Conservation (phyloP, 92 coral and sea anemone genomes). For the Porites evermanni region DNA sequence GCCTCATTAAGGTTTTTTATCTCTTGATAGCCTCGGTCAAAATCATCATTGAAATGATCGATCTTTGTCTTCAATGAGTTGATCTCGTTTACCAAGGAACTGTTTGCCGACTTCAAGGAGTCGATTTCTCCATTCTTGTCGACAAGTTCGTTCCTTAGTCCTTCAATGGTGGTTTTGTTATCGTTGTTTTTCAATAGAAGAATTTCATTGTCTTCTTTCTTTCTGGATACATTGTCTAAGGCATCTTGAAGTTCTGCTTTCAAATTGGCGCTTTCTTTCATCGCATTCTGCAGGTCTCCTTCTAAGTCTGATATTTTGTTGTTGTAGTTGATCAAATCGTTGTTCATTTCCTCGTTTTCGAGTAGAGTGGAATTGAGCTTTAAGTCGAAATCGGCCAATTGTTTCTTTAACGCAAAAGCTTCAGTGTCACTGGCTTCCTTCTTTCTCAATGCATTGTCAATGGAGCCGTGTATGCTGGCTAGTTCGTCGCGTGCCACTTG, state of each 20-base stretch:
- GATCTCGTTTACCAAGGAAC: conserved; percentile 87
- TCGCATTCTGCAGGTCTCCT: conserved; percentile 77
- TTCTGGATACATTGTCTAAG: conserved; percentile 77
- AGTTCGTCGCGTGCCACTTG: conserved; percentile 92
- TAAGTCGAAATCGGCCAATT: conserved; percentile 85
- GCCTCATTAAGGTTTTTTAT: conserved; percentile 63
- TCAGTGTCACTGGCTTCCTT: conserved; percentile 91
- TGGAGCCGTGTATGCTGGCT: conserved; percentile 77
- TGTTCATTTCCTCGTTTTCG: conserved; percentile 94
- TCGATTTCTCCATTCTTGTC: conserved; percentile 83
- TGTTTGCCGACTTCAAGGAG: conserved; percentile 78
- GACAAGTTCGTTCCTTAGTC: conserved; percentile 76
- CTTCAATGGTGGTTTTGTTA: conserved; percentile 70
- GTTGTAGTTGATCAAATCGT: conserved; percentile 83
- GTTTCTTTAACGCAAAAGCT: conserved; percentile 80
- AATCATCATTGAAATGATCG: conserved; percentile 78
- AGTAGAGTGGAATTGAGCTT: conserved; percentile 79
- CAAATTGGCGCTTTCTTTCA: conserved; percentile 87
- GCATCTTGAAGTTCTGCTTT: conserved; percentile 89
- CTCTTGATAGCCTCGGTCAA: conserved; percentile 84
- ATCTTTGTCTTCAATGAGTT: conserved; percentile 74
- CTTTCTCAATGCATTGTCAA: conserved; percentile 78
- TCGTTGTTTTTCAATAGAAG: conserved; percentile 79
- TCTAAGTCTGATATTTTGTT: conserved; percentile 88
- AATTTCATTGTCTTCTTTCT: conserved; percentile 71